Conservation (phyloP, 2,797 vertebrate genomes). For the Salarias fasciatus region DNA sequence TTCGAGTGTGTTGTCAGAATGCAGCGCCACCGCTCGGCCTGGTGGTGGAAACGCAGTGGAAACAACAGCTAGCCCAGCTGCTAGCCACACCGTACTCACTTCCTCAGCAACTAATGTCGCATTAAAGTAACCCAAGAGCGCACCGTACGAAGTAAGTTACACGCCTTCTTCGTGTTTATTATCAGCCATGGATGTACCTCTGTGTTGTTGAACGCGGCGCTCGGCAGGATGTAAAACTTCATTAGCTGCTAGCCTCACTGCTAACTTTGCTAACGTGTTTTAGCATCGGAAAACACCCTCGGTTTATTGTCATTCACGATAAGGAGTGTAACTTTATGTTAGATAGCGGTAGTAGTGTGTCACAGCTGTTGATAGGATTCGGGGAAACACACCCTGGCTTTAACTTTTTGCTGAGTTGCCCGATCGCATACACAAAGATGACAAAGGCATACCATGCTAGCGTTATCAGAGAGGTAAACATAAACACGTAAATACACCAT, state of each 20-base stretch:
- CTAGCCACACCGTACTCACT: slow-evolving; percentile 10
- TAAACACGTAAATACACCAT: too few species aligned
- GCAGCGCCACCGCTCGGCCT: slow-evolving; percentile 38
- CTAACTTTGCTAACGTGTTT: neutral
- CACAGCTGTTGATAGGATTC: accelerated
- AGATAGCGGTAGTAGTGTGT: accelerated
- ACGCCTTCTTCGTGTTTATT: too few species aligned
- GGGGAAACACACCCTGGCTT: neutral
- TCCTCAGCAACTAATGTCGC: neutral
- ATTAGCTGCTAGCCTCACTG: neutral
- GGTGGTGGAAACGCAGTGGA: slow-evolving; percentile 6
- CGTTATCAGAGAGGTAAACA: slow-evolving; percentile 2
- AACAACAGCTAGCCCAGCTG: slow-evolving; percentile 45
- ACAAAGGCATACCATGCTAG: slow-evolving; percentile 50
- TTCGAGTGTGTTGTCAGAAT: neutral
- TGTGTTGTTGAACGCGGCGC: too few species aligned
- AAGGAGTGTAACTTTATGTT: too few species aligned
- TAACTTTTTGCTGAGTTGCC: slow-evolving; percentile 29
- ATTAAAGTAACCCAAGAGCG: slow-evolving; percentile 10
- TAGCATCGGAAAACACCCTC: neutral
- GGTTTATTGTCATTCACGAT: neutral
- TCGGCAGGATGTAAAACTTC: too few species aligned
- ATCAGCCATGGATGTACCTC: too few species aligned
- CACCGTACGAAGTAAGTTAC: slow-evolving; percentile 48
- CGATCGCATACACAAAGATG: slow-evolving; percentile 26